Conservation (phyloP, 2,888 invertebrate genomes). For the Agrotis puta region DNA sequence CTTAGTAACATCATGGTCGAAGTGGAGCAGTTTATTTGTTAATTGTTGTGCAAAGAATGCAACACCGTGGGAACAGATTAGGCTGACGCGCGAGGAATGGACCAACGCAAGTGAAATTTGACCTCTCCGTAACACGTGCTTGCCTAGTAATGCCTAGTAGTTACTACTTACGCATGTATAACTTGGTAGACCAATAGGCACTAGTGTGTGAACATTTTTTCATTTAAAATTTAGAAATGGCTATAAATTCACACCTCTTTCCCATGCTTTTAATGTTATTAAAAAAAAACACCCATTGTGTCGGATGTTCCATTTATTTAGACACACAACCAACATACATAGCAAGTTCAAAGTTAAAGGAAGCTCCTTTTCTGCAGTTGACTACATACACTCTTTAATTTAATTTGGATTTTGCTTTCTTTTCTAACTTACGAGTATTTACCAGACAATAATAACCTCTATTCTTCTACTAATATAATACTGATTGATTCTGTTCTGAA, state of each 20-base stretch:
- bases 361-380: neutral
- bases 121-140: slow-evolving; percentile 66
- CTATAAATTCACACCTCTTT: slow-evolving; percentile 16
- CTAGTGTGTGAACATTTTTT: neutral
- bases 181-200: slow-evolving; percentile 11
- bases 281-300: slow-evolving; percentile 22
- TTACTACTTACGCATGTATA: slow-evolving; percentile 41
- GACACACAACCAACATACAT: slow-evolving; percentile 2
- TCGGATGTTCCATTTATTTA: slow-evolving; percentile 25
- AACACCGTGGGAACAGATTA: slow-evolving; percentile 73
- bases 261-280: neutral
- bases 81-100: slow-evolving; percentile 68
- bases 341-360: neutral
- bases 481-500: neutral
- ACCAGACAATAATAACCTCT: neutral
- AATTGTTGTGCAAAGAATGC: slow-evolving; percentile 69
- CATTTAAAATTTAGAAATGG: neutral
- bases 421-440: neutral
- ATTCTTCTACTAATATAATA: neutral
- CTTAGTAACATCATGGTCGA: slow-evolving; percentile 42
- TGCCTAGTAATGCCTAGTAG: slow-evolving; percentile 23
- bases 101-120: slow-evolving; percentile 68
- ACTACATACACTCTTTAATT: too few species aligned
- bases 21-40: slow-evolving; percentile 59
- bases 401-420: neutral